Evolutionary conservation across 1,140 invertebrate genomes (phyloP).

Genomic region (Cydia fagiglandana): DNA sequence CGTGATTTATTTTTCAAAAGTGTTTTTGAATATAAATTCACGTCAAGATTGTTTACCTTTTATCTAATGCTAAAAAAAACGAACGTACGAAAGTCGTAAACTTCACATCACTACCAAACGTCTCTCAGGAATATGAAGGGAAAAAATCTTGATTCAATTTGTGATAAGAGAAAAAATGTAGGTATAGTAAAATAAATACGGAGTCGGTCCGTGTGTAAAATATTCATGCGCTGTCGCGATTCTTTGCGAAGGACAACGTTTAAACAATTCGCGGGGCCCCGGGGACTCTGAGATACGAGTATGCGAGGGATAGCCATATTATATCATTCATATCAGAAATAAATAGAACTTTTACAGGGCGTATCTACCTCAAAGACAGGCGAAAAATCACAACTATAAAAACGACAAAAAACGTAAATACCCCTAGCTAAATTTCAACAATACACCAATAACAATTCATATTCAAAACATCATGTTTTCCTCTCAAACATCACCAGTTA

Average conservation of each 20-base stretch:
- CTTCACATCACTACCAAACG: background rate
- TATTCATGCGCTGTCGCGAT: slow-evolving; percentile 10
- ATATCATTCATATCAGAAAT: too few relatives aligned
- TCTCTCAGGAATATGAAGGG: background rate
- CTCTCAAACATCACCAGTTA: background rate
- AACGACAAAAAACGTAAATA: background rate
- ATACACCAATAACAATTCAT: background rate
- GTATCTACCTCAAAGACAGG: too few relatives aligned
- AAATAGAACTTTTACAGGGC: too few relatives aligned
- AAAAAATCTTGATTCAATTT: slow-evolving; percentile 1
- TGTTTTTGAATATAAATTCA: too few relatives aligned
- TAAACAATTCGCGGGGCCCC: background rate
- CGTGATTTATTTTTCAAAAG: too few relatives aligned
- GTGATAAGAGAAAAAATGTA: background rate
- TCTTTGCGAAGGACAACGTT: slow-evolving; percentile 6
- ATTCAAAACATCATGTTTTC: background rate
- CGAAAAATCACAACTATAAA: too few relatives aligned
- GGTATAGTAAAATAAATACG: slow-evolving; percentile 2
- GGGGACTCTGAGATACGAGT: background rate
- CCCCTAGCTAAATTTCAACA: background rate
- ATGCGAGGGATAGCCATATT: background rate
- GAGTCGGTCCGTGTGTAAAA: background rate
- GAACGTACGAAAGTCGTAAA: too few relatives aligned
- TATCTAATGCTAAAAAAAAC: too few relatives aligned
- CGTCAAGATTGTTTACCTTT: too few relatives aligned